Conservation (phyloP, 1,140 invertebrate species). For the Brachionus paranguensis region DNA sequence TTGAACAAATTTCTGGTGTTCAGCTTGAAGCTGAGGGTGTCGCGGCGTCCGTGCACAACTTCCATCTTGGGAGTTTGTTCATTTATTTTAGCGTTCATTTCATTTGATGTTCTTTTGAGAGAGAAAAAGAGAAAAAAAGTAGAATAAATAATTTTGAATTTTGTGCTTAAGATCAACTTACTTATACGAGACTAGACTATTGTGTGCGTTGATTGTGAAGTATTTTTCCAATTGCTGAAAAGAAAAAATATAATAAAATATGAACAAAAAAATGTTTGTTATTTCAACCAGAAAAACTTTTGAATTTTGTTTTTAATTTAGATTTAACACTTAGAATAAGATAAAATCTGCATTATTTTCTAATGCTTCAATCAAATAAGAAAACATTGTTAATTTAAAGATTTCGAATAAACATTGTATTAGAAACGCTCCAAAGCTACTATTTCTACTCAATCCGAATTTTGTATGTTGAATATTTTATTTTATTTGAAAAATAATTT, state of each 20-base stretch:
- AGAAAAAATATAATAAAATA: no score
- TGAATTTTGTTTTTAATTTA: conserved; percentile 18
- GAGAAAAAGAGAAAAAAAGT: background rate
- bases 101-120: background rate
- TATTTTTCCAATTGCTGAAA: background rate
- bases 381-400: background rate
- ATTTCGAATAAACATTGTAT: background rate
- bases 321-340: conserved; percentile 7
- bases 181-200: conserved; percentile 18
- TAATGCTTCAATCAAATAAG: background rate
- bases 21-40: background rate
- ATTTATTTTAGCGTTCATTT: background rate
- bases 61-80: conserved; percentile 13
- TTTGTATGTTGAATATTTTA: no score
- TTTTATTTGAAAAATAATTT: no score
- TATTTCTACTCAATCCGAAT: no score
- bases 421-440: background rate
- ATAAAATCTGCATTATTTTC: background rate
- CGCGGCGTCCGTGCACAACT: background rate
- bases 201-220: background rate
- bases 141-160: background rate
- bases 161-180: background rate
- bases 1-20: conserved; percentile 11
- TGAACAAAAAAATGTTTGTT: background rate
- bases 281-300: conserved; percentile 1